These are phyloP conservation scores for Seriola aureovittata DNA, from an alignment of 2,113 vertebrate species.

Conservation along the genomic window DNA sequence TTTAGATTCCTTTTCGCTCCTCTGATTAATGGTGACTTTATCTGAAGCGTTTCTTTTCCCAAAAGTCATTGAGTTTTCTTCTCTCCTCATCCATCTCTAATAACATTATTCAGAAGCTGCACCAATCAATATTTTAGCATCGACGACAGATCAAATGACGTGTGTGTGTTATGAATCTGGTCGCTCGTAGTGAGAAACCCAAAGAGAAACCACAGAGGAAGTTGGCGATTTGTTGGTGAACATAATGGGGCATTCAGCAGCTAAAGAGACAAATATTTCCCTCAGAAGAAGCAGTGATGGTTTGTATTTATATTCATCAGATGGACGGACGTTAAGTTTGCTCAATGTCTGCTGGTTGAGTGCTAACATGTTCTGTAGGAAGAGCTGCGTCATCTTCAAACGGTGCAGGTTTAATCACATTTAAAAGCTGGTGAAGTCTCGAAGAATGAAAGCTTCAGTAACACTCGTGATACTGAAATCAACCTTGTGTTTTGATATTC, in stretches of 20 bases:
- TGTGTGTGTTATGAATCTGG: not conserved
- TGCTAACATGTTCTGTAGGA: too few relatives aligned
- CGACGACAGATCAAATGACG: not conserved
- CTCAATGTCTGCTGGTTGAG: too few relatives aligned
- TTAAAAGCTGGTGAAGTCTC: not conserved
- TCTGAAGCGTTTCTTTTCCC: not conserved
- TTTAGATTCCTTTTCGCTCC: too few relatives aligned
- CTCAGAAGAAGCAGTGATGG: too few relatives aligned
- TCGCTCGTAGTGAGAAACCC: not conserved
- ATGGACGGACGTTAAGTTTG: too few relatives aligned
- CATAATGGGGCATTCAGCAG: not conserved
- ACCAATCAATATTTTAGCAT: not conserved
- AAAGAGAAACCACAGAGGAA: not conserved
- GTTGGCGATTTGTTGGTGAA: not conserved
- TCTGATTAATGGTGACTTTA: too few relatives aligned
- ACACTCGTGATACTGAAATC: too few relatives aligned
- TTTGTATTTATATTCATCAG: too few relatives aligned
- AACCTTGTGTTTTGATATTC: too few relatives aligned
- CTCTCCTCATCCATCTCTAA: not conserved
- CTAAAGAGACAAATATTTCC: too few relatives aligned
- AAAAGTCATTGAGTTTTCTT: not conserved
- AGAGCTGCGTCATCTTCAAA: too few relatives aligned
- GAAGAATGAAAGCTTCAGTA: too few relatives aligned
- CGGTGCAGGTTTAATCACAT: not conserved
- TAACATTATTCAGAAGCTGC: not conserved